Base-by-base conservation (phyloP, 2,888 invertebrate species). In the Monoplex corrugatus region DNA sequence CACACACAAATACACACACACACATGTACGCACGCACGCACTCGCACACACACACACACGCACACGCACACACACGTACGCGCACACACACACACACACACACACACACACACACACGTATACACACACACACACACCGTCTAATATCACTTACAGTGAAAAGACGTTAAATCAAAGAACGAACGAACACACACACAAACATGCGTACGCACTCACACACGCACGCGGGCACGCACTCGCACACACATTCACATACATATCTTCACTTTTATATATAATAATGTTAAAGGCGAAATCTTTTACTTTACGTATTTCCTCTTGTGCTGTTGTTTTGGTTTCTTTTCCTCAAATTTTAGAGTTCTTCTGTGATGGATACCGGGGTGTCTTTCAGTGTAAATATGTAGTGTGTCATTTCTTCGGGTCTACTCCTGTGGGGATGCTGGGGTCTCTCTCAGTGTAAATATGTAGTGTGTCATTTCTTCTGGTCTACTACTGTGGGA, bases 51-150 rank as follows among this genome's bases (percentile, higher is more conserved):
- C 72, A n/a, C 72, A 72, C 72, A 72, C 72, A n/a, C 72, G n/a
- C 72, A 72, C 8, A 72, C 72, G 1, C n/a, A 72, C 72, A 72
- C 72, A 19, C 10, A 50, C 50, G 19, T 19, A 50, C 50, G 19
- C 10, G 10, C 50, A 13, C 50, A 19, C 19, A 50, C 50, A 50
- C 50, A 50, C 50, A 50, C 50, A 50, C 50, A 72, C 72, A n/a
- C 72, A 72, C 72, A 6, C 32, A 10, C 8, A 5, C 68, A 68
- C 5, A 10, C 5, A n/a, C 32, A 72, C n/a, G 10, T 16, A 68
- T 32, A 72, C 72, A 72, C 72, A 72, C 72, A 72, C 72, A 72
- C 72, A 72, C 72, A 72, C n/a, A 72, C 72, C 8, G 8, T 72
- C n/a, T n/a, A n/a, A n/a, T n/a, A n/a, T n/a, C n/a, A n/a, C n/a